Percentiles rank a stretch among this genome's conserved stretches.
These are phyloP conservation scores for Sus cebifrons DNA, from an alignment of 2,797 vertebrate genomes.

Conservation along the genomic window DNA sequence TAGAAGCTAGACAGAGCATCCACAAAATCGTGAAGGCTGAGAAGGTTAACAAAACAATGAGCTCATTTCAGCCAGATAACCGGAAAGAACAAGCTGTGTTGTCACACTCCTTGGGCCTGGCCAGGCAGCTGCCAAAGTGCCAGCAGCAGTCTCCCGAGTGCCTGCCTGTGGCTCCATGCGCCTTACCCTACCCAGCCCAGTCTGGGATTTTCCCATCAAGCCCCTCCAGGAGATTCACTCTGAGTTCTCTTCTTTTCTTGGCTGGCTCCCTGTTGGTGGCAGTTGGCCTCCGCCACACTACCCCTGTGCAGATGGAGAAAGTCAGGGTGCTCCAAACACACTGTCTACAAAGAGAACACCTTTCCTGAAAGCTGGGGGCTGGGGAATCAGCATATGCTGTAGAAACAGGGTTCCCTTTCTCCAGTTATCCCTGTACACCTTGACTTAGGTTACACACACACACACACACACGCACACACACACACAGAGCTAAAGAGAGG, in stretches of 20 bases:
- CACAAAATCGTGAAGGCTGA: background rate
- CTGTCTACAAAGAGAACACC: background rate
- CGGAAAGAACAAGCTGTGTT: conserved; percentile 38
- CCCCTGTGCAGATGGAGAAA: background rate
- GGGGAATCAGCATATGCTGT: background rate
- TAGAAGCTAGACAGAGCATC: conserved; percentile 20
- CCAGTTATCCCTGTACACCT: background rate
- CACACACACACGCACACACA: background rate
- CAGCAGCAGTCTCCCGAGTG: rapidly evolving
- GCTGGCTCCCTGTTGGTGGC: background rate
- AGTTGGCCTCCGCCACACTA: background rate
- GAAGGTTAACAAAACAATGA: conserved; percentile 86
- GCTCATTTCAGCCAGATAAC: conserved; percentile 75
- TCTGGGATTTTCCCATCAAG: background rate
- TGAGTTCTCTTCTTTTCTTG: background rate
- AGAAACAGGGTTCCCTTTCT: conserved; percentile 1
- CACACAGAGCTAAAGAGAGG: background rate
- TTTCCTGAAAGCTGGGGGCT: background rate
- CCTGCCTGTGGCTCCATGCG: rapidly evolving
- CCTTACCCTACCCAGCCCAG: background rate
- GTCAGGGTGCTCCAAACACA: background rate
- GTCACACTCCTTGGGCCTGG: conserved; percentile 48
- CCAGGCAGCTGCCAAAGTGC: background rate
- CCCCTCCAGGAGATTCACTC: background rate
- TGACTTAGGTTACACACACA: background rate